phyloP scores from a whole-genome alignment of 2,113 vertebrate species.

The Chaetodon auriga region DNA sequence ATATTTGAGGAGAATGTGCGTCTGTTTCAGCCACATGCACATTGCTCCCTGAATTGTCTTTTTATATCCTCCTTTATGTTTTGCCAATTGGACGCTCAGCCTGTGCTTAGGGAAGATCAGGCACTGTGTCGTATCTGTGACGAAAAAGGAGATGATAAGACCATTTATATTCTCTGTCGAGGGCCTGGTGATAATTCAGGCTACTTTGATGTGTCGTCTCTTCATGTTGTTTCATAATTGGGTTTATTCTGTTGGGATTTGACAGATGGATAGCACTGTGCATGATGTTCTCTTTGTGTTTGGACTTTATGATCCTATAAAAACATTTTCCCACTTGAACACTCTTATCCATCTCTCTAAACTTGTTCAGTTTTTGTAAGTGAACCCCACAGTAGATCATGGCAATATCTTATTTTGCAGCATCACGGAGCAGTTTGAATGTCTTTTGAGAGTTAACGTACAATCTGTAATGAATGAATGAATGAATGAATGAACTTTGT shows the following conservation, averaged over 20 bases:
- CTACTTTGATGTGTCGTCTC: background rate
- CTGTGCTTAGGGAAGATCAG: background rate
- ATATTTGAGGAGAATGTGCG: conserved; percentile 8
- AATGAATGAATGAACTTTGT: background rate
- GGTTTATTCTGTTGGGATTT: background rate
- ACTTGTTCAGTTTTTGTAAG: background rate
- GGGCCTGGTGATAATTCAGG: conserved; percentile 1
- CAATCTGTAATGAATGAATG: background rate
- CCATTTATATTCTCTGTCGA: background rate
- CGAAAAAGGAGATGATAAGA: conserved; percentile 1
- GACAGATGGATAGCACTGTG: background rate
- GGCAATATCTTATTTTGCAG: background rate
- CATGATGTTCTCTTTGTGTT: background rate
- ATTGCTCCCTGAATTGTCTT: conserved; percentile 7
- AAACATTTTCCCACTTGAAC: background rate
- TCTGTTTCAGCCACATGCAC: background rate
- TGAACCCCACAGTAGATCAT: background rate
- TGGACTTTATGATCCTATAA: background rate
- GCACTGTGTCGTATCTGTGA: background rate
- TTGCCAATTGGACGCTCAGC: conserved; percentile 29
- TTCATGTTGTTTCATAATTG: background rate
- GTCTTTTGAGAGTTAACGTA: background rate
- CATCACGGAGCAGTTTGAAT: conserved; percentile 9
- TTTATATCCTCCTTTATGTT: conserved; percentile 45
- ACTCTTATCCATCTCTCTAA: background rate